Base-by-base conservation (phyloP, 2,888 invertebrate species). In the Rugalucina vietnamica region DNA sequence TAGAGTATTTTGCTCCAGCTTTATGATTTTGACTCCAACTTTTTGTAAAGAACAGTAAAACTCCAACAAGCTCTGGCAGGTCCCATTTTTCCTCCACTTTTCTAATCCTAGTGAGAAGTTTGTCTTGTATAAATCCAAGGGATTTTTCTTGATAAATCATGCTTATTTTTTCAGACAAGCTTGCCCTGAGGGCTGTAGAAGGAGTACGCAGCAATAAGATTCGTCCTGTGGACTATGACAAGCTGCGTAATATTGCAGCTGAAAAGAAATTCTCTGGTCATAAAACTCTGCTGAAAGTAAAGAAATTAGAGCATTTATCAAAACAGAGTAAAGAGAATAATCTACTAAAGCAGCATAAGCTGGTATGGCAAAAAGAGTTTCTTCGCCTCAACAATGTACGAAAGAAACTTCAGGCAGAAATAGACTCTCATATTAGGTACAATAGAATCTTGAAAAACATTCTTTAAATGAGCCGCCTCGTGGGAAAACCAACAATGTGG, bases 291-390 rank as follows among this genome's bases (percentile, higher is more conserved):
- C 87, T 93, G 36, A 93, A 94, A 82, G 92, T 94, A 76, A 91
- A 93, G 76, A 93, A 93, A 74, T 90, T 94, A 77, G 92, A 94
- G 79, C 90, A 94, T 79, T 82, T 91, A 18, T 92, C 92, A 1
- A 92, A 92, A 79, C 91, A 93, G 70, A 92, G 91, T 27, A 94
- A 93, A 85, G 94, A 94, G 83, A 93, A 93, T 75, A 91, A 91
- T 75, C 79, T 93, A 8, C 74, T 92, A 18, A 93, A 94, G 79
- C 94, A 94, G 73, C 95, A 95, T 76, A 92, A 93, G 69, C 81
- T 92, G 36, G 90, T 94, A 0, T 94, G 94, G 94, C 91, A 93
- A 72, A 93, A 93, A 78, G 95, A 95, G 82, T 92, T 93, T 71
- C 84, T 92, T 2, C 78, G 92, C 37, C 87, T 94, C 32, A 93